Conservation (phyloP, 2,888 invertebrate genomes). For the Sarcophaga carnaria region DNA sequence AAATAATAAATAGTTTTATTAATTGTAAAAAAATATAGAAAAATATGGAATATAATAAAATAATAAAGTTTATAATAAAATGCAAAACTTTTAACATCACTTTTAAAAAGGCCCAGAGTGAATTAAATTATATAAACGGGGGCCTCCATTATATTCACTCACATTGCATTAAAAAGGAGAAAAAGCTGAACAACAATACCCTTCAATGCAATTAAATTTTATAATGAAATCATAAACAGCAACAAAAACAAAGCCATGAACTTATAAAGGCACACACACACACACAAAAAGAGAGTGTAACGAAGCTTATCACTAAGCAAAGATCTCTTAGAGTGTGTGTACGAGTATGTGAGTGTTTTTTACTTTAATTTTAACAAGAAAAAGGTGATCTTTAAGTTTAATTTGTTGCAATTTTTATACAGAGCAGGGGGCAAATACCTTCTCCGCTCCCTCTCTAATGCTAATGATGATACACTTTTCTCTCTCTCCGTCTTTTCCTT, state of each 20-base stretch:
- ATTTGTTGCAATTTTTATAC: conserved; percentile 63
- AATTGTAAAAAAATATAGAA: not conserved
- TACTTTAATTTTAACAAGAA: not conserved
- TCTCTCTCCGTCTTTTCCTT: not conserved
- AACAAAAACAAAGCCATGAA: not conserved
- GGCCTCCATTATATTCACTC: no score
- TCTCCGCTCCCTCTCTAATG: no score
- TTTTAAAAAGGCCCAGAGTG: not conserved
- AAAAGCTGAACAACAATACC: not conserved
- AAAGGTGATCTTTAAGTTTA: conserved; percentile 66
- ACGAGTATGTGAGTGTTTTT: no score
- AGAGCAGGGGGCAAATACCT: not conserved
- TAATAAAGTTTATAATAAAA: not conserved
- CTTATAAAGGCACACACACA: not conserved
- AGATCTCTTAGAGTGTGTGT: conserved; percentile 32
- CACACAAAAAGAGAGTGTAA: conserved; percentile 3
- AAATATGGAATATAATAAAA: not conserved
- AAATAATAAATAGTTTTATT: not conserved
- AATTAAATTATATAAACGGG: no score
- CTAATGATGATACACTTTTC: no score
- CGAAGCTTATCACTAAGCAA: conserved; percentile 55
- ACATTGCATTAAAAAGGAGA: no score
- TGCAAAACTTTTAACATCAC: not conserved
- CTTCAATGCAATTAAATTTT: conserved; percentile 6
- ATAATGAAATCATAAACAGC: conserved; percentile 23